Percentiles rank a stretch among this genome's conserved stretches.
Evolutionary conservation across 1,140 invertebrate species (phyloP).

Genomic region (Homarus americanus): DNA sequence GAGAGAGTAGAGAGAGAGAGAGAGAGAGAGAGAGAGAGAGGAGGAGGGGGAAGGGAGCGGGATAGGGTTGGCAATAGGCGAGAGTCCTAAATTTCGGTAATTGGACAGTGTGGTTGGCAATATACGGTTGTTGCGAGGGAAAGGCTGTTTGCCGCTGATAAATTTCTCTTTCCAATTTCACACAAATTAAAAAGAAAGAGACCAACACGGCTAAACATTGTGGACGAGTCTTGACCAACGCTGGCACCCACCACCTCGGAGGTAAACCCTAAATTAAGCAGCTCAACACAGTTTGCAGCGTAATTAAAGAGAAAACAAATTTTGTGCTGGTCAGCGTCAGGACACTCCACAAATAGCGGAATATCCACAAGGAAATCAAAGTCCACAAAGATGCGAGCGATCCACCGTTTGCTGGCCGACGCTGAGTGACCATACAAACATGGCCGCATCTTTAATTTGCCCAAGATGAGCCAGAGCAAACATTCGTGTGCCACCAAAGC

Average conservation of each 20-base stretch:
- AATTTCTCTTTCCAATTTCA: constrained; percentile 25
- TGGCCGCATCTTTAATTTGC: constrained; percentile 43
- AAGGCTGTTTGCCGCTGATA: constrained; percentile 40
- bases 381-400: constrained; percentile 31
- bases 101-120: neutral
- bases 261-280: constrained; percentile 8
- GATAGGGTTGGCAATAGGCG: neutral
- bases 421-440: constrained; percentile 65
- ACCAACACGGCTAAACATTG: neutral
- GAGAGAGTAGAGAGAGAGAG: neutral
- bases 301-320: constrained; percentile 33
- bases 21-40: constrained; percentile 6
- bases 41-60: neutral
- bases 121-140: neutral
- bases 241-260: neutral
- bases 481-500: constrained; percentile 53
- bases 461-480: constrained; percentile 46
- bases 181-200: neutral
- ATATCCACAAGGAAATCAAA: constrained; percentile 39
- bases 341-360: constrained; percentile 43
- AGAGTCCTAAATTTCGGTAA: neutral
- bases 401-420: neutral
- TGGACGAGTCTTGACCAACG: neutral
- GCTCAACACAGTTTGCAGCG: neutral
- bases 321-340: constrained; percentile 16